Base-by-base conservation (phyloP, 2,113 vertebrate genomes). In the Amphiprion percula region DNA sequence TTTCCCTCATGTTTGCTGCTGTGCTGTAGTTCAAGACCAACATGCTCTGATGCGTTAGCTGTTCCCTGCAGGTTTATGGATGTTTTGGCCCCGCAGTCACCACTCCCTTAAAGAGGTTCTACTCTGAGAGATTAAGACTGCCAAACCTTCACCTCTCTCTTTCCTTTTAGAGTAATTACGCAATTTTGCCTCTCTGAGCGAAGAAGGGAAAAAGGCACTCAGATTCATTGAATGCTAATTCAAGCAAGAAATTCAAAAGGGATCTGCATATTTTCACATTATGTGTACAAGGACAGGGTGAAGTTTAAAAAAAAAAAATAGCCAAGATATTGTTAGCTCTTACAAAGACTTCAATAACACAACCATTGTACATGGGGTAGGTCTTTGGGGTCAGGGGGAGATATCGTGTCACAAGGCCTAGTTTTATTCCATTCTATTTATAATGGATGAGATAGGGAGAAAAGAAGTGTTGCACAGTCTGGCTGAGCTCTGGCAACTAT, bases 111-210 rank as follows among this genome's bases (percentile, higher is more conserved):
- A 89, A 90, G 77, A 82, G 72, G 82, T 81, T 90, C 79, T 88
- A 88, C 92, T 93, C 88, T 86, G 88, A 89, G 87, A 93, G 91
- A 93, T 93, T 87, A 93, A 91, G 84, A 90, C 87, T 73, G 88
- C 90, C 90, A 91, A 88, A 93, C 88, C 79, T 89, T 88, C 87
- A 79, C 79, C 86, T 88, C 84, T 90, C 82, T 77, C 82, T 86
- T 75, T 88, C 78, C 90, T 92, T 92, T 92, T 89, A 91, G 87
- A 91, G 87, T 92, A 91, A 92, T 95, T 93, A 92, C 82, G 76
- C 88, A 88, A 87, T 79, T 86, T 80, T 80, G 84, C 65, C 83
- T 86, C 80, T 76, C 68, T 79, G 83, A 79, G 90, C 69, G 79
- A 87, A 75, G 76, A 77, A 53, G 69, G 59, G 58, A 50, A 70